Evolutionary conservation across 2,888 invertebrate species (phyloP).

Genomic region (Syrphus vitripennis): DNA sequence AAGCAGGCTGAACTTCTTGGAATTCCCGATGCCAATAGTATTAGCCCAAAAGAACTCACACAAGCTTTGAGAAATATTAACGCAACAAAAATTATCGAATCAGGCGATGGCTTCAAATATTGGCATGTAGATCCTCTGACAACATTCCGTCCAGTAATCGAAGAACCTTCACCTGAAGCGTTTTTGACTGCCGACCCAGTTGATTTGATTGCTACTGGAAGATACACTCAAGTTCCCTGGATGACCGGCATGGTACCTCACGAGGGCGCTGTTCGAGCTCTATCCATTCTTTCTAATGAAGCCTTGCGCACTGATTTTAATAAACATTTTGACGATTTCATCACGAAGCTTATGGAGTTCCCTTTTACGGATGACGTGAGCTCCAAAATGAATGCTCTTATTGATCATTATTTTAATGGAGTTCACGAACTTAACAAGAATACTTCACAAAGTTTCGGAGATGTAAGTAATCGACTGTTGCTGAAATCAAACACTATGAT

Average conservation of each 20-base stretch:
- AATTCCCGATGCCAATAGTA: conserved; percentile 76
- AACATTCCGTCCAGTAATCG: conserved; percentile 81
- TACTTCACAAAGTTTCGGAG: conserved; percentile 76
- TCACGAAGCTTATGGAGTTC: conserved; percentile 77
- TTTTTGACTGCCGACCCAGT: conserved; percentile 81
- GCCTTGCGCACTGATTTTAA: conserved; percentile 76
- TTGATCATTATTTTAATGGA: conserved; percentile 76
- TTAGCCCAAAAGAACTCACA: conserved; percentile 78
- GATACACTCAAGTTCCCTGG: conserved; percentile 81
- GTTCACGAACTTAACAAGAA: conserved; percentile 74
- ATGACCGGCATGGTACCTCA: conserved; percentile 81
- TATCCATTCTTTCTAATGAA: conserved; percentile 77
- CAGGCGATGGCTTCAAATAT: conserved; percentile 81
- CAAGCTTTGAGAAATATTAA: conserved; percentile 80
- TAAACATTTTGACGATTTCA: conserved; percentile 75
- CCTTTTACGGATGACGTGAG: conserved; percentile 64
- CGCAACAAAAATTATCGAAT: conserved; percentile 78
- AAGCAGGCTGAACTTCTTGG: conserved; percentile 80
- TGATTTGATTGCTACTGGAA: conserved; percentile 78
- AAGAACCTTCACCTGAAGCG: conserved; percentile 78
- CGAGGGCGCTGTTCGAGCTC: conserved; percentile 82
- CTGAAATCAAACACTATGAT: background rate
- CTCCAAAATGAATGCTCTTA: conserved; percentile 71
- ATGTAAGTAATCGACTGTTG: conserved; percentile 64
- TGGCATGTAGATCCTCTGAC: conserved; percentile 82